Evolutionary conservation across 2,797 vertebrate species (phyloP), one percentile per base, ranked within the genome.

Genomic region (Sebastes elongatus): DNA sequence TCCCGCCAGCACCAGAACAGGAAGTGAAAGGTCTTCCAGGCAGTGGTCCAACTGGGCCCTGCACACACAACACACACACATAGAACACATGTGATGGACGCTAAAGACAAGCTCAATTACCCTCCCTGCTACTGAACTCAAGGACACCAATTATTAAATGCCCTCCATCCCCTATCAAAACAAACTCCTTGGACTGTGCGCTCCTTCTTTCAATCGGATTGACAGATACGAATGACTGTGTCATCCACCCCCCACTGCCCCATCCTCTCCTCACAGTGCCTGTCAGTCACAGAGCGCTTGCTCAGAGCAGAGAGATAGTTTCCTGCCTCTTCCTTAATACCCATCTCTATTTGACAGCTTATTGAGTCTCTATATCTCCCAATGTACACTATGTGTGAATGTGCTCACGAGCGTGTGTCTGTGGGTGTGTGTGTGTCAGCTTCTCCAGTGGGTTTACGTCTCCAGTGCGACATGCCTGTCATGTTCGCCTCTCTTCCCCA

Each of bases 301-400:
- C 91, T 92, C 91, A 93, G 91, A 92, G 94, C 89, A 87, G 80
- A 86, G 91, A 93, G 92, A 94, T 91, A 94, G 92, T 94, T 95
- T 92, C 94, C 91, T 94, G 94, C 89, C 90, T 94, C 89, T 92
- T 93, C 89, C 92, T 95, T 96, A 96, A 96, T 96, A 95, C 94
- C 93, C 94, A 93, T 95, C 94, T 95, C 94, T 88, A 92, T 94
- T 94, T 95, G 95, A 96, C 94, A 96, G 94, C 92, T 95, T 95
- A 96, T 95, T 95, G 94, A 95, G 93, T 94, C 88, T 92, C 92
- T 89, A 85, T 94, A 93, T 94, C 94, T 93, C 86, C 82, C 86
- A 92, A 93, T 92, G 93, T 94, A 94, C 90, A 91, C 89, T 90
- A 81, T 89, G 86, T 91, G 91, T 72, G 88, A 88, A 73, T 84